Evolutionary conservation across 2,888 invertebrate genomes (phyloP).

Genomic region (Ceramica pisi): DNA sequence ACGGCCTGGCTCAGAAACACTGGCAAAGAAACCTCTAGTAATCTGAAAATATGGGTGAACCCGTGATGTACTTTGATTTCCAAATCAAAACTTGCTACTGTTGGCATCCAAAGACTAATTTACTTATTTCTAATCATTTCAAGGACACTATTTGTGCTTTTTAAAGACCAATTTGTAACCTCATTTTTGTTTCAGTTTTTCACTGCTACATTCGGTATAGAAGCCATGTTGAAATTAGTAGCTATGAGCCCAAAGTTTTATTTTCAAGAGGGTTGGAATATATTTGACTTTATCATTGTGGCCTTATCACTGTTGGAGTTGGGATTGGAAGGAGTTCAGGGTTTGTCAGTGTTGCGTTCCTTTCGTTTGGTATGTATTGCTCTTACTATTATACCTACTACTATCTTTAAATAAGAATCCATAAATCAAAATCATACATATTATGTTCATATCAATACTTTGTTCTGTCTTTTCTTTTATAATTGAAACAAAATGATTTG

Average conservation of each 20-base stretch:
- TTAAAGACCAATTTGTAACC: background rate
- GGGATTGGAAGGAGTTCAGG: constrained; percentile 98
- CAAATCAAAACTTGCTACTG: too few species aligned
- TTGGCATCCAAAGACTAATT: background rate
- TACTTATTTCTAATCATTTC: background rate
- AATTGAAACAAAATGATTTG: constrained; percentile 47
- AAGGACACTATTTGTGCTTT: background rate
- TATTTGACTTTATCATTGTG: constrained; percentile 99
- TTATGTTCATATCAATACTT: constrained; percentile 25
- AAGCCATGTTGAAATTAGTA: constrained; percentile 97
- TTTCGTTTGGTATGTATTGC: constrained; percentile 97
- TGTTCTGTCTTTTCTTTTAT: constrained; percentile 35
- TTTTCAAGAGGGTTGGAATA: constrained; percentile 99
- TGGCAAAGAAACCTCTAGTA: background rate
- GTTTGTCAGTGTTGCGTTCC: constrained; percentile 98
- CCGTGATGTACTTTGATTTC: too few species aligned
- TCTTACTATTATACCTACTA: constrained; percentile 38
- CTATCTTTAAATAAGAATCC: constrained; percentile 29
- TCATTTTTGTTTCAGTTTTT: constrained; percentile 94
- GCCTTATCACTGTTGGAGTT: constrained; percentile 98
- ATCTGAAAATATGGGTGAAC: too few species aligned
- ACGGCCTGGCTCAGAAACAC: too few species aligned
- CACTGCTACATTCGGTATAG: constrained; percentile 98
- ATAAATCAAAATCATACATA: constrained; percentile 49
- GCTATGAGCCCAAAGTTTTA: constrained; percentile 99